Base-by-base conservation (phyloP, 2,888 invertebrate species). In the Leucophenga maculata region DNA sequence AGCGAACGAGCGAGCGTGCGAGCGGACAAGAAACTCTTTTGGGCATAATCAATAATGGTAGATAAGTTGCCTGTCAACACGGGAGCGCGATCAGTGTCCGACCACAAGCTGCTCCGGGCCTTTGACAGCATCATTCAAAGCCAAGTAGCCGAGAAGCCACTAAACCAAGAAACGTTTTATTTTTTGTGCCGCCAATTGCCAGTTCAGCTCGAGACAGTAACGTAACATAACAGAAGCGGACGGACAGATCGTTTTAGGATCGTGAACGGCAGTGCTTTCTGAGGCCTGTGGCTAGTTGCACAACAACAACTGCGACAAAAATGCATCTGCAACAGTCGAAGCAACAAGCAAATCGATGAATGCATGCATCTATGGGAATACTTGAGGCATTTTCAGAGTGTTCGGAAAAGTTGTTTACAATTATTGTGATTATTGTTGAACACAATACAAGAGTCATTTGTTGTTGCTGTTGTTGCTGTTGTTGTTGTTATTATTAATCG, bases 11-110 rank as follows among this genome's bases (percentile, higher is more conserved):
- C 13, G 48, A 48, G 48, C 32, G 32, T 54, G 60, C 72, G 50
- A 50, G 22, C 20, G 32, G n/a, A n/a, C n/a, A 54, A 20, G 48
- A 69, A 70, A 74, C 82, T 80, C 78, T 81, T 82, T 79, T 83
- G 84, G 82, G 77, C 82, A 82, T 79, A 83, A 84, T 82, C 85
- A 83, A 82, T 84, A 78, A 81, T 80, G 83, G 78, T 83, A 84
- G 82, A 83, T 83, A 79, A 55, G 72, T 54, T 52, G 71, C 60
- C 76, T 75, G 76, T 74, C 77, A 74, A 74, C 70, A 74, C 74
- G 71, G 70, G 74, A 79, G 77, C 77, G 76, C 75, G 82, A 81
- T 80, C 80, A 83, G 75, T 80, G 80, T 80, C 84, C 71, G 72
- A 78, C 76, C 83, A 72, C 80, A 82, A 82, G 82, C 77, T 80